phyloP scores from a whole-genome alignment of 2,797 vertebrate genomes.

The Scomberomorus guttatus region DNA sequence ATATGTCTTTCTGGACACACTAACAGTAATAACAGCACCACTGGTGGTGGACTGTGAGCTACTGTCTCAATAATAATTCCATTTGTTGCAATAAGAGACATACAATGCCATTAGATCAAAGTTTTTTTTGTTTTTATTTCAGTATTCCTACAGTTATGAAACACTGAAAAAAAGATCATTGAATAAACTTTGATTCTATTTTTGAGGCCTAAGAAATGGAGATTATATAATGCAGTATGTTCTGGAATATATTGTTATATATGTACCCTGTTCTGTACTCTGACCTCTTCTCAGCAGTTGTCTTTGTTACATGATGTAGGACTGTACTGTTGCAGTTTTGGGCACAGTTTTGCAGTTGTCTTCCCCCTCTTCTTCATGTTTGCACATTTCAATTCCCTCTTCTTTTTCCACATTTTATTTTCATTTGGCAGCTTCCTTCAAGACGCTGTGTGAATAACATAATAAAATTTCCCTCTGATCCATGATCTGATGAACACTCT shows the following conservation, averaged over 20 bases:
- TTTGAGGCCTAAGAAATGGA: background rate
- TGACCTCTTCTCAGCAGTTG: background rate
- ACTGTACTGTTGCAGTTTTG: background rate
- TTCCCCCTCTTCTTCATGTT: background rate
- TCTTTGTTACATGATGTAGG: background rate
- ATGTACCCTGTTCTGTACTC: background rate
- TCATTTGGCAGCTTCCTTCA: constrained; percentile 51
- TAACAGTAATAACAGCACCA: too few species aligned
- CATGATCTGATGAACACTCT: constrained; percentile 53
- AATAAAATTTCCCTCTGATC: constrained; percentile 65
- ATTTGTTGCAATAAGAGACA: background rate
- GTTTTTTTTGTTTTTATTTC: background rate
- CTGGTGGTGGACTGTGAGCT: background rate
- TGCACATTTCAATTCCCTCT: constrained; percentile 24
- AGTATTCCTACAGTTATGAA: background rate
- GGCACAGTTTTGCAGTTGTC: background rate
- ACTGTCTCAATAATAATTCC: background rate
- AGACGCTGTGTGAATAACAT: constrained; percentile 54
- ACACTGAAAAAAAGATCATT: background rate
- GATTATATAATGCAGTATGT: too few species aligned
- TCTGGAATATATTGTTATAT: background rate
- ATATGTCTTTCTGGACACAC: too few species aligned
- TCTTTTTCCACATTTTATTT: constrained; percentile 49
- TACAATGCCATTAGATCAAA: background rate
- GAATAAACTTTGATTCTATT: too few species aligned